Percentiles rank a stretch among this genome's conserved stretches.
These are phyloP conservation scores for Odontamblyopus lacepedii DNA, from an alignment of 2,797 vertebrate genomes.

Conservation along the genomic window DNA sequence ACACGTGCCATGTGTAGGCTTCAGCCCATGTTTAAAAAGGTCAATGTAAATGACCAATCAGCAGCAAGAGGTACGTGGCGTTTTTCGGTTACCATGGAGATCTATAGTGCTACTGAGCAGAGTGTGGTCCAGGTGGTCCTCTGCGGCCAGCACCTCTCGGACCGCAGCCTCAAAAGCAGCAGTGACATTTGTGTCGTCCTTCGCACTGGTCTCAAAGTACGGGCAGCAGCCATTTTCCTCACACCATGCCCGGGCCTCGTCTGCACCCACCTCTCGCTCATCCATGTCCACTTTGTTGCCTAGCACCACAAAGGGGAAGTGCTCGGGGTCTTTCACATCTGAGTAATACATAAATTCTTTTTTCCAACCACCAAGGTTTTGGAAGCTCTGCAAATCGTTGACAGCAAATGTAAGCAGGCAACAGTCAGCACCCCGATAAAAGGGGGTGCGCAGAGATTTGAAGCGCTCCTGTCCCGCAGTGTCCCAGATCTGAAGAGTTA, in stretches of 20 bases:
- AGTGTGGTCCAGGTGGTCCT: conserved; percentile 91
- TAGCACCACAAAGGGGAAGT: conserved; percentile 94
- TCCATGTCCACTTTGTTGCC: conserved; percentile 96
- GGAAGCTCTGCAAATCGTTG: conserved; percentile 94
- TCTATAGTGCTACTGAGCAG: conserved; percentile 90
- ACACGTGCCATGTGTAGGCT: conserved; percentile 30
- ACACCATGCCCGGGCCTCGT: conserved; percentile 93
- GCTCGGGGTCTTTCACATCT: conserved; percentile 89
- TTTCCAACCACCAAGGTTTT: conserved; percentile 94
- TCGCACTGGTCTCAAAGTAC: conserved; percentile 97
- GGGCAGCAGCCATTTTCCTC: conserved; percentile 91
- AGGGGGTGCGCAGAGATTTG: conserved; percentile 94
- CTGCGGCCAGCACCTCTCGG: conserved; percentile 88
- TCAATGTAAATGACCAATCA: conserved; percentile 67
- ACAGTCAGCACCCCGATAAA: conserved; percentile 96
- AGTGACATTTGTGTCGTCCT: conserved; percentile 95
- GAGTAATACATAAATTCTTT: conserved; percentile 97
- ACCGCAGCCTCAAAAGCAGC: conserved; percentile 96
- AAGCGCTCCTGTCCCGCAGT: conserved; percentile 97
- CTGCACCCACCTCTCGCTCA: conserved; percentile 88
- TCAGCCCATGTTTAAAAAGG: conserved; percentile 30
- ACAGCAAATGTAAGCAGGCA: conserved; percentile 96
- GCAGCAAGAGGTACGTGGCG: conserved; percentile 87
- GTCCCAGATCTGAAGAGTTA: conserved; percentile 98
- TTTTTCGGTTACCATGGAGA: conserved; percentile 89